Conservation (phyloP, 2,797 vertebrate species). For the Telmatherina bonti region DNA sequence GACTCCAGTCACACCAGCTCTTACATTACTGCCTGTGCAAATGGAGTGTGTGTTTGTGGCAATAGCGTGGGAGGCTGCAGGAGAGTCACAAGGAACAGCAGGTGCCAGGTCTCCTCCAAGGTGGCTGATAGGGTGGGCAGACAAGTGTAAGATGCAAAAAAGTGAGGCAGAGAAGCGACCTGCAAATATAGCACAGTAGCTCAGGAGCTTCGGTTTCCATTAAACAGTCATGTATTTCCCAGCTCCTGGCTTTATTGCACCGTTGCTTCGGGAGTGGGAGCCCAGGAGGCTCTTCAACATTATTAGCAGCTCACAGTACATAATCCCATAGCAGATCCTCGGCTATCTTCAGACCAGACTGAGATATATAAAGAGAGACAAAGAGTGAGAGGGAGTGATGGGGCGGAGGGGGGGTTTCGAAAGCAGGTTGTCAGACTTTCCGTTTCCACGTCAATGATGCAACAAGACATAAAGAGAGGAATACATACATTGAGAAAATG, state of each 20-base stretch:
- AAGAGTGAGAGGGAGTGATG: conserved; percentile 16
- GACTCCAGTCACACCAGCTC: conserved; percentile 15
- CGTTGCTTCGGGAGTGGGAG: conserved; percentile 80
- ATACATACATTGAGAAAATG: conserved; percentile 36
- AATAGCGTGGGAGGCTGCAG: conserved; percentile 68
- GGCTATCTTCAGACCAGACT: conserved; percentile 75
- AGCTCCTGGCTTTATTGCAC: conserved; percentile 85
- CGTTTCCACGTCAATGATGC: conserved; percentile 33
- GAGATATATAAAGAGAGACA: conserved; percentile 67
- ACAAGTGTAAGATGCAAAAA: conserved; percentile 54
- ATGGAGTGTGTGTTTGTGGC: conserved; percentile 46
- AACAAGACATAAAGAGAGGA: conserved; percentile 44
- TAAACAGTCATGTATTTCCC: conserved; percentile 81
- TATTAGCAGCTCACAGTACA: conserved; percentile 86
- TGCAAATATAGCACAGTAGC: conserved; percentile 83
- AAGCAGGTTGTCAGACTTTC: conserved; percentile 11
- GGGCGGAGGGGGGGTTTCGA: neutral
- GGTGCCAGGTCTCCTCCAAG: conserved; percentile 69
- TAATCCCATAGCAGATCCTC: conserved; percentile 79
- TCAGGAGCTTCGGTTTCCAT: conserved; percentile 79
- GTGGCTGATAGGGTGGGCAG: conserved; percentile 53
- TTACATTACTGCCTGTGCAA: conserved; percentile 46
- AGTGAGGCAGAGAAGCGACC: conserved; percentile 63
- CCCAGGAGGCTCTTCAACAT: conserved; percentile 84
- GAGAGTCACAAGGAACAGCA: conserved; percentile 65